Evolutionary conservation across 2,113 vertebrate genomes (phyloP).

Genomic region (Tachysurus fulvidraco): DNA sequence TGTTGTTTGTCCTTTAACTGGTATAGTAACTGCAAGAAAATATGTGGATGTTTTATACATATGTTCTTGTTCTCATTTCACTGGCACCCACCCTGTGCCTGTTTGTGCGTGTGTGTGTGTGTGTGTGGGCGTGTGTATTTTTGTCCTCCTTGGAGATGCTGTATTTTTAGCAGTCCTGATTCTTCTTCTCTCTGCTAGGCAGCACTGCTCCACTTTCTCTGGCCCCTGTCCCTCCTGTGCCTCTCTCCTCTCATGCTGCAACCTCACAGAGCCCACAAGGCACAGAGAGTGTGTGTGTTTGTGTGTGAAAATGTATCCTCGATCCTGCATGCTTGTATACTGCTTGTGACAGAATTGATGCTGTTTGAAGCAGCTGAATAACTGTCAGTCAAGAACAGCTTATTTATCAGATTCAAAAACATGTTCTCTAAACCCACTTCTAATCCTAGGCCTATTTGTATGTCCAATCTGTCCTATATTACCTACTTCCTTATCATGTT

Average conservation of each 20-base stretch:
- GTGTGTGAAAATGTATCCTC: constrained; percentile 2
- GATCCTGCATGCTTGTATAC: not conserved
- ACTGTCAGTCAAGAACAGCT: not conserved
- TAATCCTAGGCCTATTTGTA: not conserved
- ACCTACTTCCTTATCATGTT: not conserved
- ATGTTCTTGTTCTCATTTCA: constrained; percentile 12
- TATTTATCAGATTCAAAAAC: not conserved
- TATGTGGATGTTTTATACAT: constrained; percentile 4
- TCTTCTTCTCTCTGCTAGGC: constrained; percentile 68
- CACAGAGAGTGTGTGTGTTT: not conserved
- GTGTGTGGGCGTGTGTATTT: constrained; percentile 68
- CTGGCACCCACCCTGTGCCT: constrained; percentile 22
- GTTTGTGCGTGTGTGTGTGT: constrained; percentile 57
- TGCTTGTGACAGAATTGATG: not conserved
- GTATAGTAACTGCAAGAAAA: not conserved
- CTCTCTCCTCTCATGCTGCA: constrained; percentile 34
- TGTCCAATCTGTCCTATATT: not conserved
- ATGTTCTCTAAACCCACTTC: constrained; percentile 3
- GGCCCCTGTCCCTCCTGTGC: constrained; percentile 63
- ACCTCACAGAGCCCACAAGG: not conserved
- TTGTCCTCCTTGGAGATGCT: constrained; percentile 74
- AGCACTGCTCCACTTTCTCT: constrained; percentile 74
- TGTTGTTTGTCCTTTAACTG: constrained; percentile 1
- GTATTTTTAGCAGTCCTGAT: constrained; percentile 78
- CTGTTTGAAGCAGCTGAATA: not conserved